These are phyloP conservation scores for Eurytoma californica DNA, from an alignment of 2,888 invertebrate genomes.

Conservation along the genomic window DNA sequence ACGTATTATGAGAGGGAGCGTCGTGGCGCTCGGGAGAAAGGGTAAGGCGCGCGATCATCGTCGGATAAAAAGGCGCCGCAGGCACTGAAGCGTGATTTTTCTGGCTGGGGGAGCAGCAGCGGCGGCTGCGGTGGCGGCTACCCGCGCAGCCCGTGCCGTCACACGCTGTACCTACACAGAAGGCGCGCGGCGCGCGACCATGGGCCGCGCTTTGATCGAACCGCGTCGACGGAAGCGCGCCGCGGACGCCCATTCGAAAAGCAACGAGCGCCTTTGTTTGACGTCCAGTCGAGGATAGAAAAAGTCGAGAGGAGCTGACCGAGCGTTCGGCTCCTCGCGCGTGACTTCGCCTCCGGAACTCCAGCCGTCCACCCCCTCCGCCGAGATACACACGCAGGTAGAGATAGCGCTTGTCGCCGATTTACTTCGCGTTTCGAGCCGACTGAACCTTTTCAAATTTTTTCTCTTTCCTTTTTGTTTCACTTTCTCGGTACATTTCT, in stretches of 20 bases:
- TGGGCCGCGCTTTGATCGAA: constrained; percentile 19
- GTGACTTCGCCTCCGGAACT: too few species aligned
- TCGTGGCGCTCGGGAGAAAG: neutral
- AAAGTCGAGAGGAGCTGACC: neutral
- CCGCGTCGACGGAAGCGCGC: constrained; percentile 6
- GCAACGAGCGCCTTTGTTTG: too few species aligned
- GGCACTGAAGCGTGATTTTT: constrained; percentile 46
- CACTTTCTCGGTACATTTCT: too few species aligned
- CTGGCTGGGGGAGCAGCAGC: constrained; percentile 28
- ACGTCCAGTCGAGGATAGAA: too few species aligned
- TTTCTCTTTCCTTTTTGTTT: too few species aligned
- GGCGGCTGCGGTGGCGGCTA: neutral
- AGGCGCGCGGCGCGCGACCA: too few species aligned
- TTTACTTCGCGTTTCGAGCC: too few species aligned
- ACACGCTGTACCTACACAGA: too few species aligned
- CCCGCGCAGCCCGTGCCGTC: neutral
- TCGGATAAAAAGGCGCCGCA: constrained; percentile 31
- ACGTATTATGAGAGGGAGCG: constrained; percentile 1
- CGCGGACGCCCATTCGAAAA: neutral
- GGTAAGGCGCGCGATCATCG: neutral
- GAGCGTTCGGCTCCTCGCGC: too few species aligned
- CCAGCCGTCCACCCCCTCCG: too few species aligned
- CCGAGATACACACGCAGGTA: too few species aligned
- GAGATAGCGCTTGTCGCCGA: neutral
- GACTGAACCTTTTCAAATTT: too few species aligned